Conservation (phyloP, 2,797 vertebrate genomes). For the Anableps anableps region DNA sequence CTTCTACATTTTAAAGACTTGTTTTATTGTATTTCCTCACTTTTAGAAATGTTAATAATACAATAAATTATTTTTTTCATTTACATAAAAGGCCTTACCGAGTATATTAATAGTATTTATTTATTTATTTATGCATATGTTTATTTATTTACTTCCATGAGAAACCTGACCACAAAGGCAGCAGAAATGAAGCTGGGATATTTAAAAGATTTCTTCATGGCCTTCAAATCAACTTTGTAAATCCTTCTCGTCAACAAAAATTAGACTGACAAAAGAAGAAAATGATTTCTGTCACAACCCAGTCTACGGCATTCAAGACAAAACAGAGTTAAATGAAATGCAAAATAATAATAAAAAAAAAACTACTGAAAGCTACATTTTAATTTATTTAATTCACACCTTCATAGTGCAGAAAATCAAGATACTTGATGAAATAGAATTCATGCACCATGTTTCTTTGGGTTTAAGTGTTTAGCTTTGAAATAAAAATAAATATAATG, state of each 20-base stretch:
- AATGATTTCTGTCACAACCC: neutral
- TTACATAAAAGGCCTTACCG: too few relatives aligned
- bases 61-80: neutral
- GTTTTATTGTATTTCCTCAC: neutral
- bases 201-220: neutral
- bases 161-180: neutral
- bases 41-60: too few relatives aligned
- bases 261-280: neutral
- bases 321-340: neutral
- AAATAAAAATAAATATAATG: neutral
- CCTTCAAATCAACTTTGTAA: neutral
- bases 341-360: neutral
- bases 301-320: neutral
- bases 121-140: neutral
- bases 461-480: neutral
- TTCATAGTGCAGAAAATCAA: neutral
- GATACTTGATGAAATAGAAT: neutral
- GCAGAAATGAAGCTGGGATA: neutral
- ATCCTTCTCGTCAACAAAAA: neutral
- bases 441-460: too few relatives aligned
- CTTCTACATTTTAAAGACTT: neutral
- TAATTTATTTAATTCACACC: neutral
- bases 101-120: neutral
- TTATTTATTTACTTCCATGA: neutral
- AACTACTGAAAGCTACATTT: neutral